Base-by-base conservation (phyloP, 2,888 invertebrate genomes). In the Philonicus albiceps region DNA sequence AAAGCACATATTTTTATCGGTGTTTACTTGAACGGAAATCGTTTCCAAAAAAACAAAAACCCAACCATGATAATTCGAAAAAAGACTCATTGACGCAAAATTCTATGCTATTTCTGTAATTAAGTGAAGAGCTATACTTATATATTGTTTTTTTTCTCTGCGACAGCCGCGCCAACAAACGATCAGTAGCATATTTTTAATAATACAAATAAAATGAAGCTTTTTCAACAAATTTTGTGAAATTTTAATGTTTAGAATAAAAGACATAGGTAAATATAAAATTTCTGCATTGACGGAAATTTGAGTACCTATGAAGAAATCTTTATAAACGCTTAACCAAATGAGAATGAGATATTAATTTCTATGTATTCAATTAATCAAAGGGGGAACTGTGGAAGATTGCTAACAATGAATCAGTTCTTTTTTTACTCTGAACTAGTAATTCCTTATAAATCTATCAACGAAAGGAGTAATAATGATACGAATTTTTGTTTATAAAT, bases 101-200 rank as follows among this genome's bases (percentile, higher is more conserved):
- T 34, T 81, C 53, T 55, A 64, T 34, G 53, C 81, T 81, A 81
- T 81, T 81, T 81, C 81, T 81, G 81, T 81, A 55, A 81, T 81
- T 34, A 81, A 22, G 81, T 81, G 81, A 55, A 64, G 64, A 64
- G 64, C 64, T 64, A 22, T 22, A 6, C 49, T n/a, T n/a, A 37
- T 34, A 81, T 81, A 81, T 81, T 55, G 53, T 81, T 64, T 31
- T 64, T 64, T 19, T 22, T 80, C 49, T 53, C 31, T 31, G 31
- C 19, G 31, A 19, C n/a, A 64, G 8, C 3, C 31, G 64, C 64
- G 81, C 81, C 81, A 81, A 55, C n/a, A 64, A 49, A 19, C n/a
- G 64, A 22, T 64, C 22, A 64, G 22, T 64, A 64, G 11, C 64
- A 64, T 55, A 64, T 64, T 64, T 64, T 64, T 64, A 64, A 64